Conservation (phyloP, 2,797 vertebrate genomes). For the Hapalemur alaotrensis region DNA sequence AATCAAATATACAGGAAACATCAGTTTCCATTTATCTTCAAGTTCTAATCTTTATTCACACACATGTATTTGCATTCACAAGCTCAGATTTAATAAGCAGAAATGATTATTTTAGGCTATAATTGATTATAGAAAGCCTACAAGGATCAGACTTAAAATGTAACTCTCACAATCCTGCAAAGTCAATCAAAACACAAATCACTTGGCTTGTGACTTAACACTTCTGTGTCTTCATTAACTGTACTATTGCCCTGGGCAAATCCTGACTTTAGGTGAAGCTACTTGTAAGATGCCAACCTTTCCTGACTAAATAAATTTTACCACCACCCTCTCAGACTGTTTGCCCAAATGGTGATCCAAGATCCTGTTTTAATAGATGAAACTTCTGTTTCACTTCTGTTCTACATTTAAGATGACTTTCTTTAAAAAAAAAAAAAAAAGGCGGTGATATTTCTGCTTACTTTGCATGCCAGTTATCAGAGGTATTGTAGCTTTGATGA, state of each 20-base stretch:
- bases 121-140: slow-evolving; percentile 55
- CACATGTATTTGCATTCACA: slow-evolving; percentile 59
- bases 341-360: slow-evolving; percentile 36
- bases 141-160: slow-evolving; percentile 59
- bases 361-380: slow-evolving; percentile 39
- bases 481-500: neutral
- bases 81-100: slow-evolving; percentile 62
- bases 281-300: slow-evolving; percentile 25
- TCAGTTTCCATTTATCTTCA: slow-evolving; percentile 61
- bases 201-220: slow-evolving; percentile 40
- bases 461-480: slow-evolving; percentile 11
- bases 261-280: slow-evolving; percentile 2
- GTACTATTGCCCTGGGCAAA: slow-evolving; percentile 8
- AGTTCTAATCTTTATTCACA: slow-evolving; percentile 67
- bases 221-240: slow-evolving; percentile 51
- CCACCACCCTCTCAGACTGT: neutral
- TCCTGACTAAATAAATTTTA: slow-evolving; percentile 34
- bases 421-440: neutral
- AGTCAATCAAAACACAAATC: slow-evolving; percentile 63
- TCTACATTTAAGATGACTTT: slow-evolving; percentile 50
- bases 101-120: slow-evolving; percentile 65
- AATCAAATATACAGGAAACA: slow-evolving; percentile 62
- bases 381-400: slow-evolving; percentile 24
- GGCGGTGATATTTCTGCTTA: neutral
- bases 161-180: slow-evolving; percentile 34